Percentiles rank a stretch among this genome's conserved stretches.
Conservation (phyloP, 2,888 invertebrate species). For the Creontiades dilutus region DNA sequence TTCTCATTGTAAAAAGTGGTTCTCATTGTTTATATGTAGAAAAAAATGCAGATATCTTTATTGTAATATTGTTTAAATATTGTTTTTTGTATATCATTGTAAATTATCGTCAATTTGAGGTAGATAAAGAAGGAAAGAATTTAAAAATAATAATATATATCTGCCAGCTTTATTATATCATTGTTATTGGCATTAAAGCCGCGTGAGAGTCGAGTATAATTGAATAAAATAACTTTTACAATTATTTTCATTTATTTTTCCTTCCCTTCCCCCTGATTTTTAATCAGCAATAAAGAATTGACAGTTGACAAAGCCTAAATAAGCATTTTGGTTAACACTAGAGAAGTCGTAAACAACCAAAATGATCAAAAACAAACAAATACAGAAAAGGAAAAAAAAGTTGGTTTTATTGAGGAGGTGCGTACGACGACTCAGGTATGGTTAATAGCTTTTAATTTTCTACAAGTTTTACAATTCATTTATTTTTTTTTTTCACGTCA, state of each 20-base stretch:
- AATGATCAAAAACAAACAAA: background rate
- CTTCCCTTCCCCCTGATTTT: background rate
- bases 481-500: slow-evolving; percentile 15
- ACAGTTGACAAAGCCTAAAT: background rate
- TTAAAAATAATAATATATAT: slow-evolving; percentile 44
- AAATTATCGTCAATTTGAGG: slow-evolving; percentile 58
- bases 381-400: background rate
- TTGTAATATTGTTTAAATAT: slow-evolving; percentile 63
- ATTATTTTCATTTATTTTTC: slow-evolving; percentile 51
- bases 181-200: slow-evolving; percentile 64
- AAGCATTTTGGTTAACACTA: background rate
- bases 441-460: slow-evolving; percentile 34
- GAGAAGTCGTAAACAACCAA: background rate
- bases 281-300: background rate
- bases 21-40: slow-evolving; percentile 52
- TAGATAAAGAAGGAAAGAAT: slow-evolving; percentile 47
- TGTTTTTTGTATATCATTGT: slow-evolving; percentile 60
- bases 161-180: slow-evolving; percentile 67
- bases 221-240: slow-evolving; percentile 66
- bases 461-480: background rate
- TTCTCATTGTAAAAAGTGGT: slow-evolving; percentile 68
- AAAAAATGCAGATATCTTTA: slow-evolving; percentile 54
- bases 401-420: background rate
- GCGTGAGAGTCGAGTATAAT: slow-evolving; percentile 69
- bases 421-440: slow-evolving; percentile 54